Evolutionary conservation across 2,797 vertebrate species (phyloP).

Genomic region (Rhabdophis nuchalis): DNA sequence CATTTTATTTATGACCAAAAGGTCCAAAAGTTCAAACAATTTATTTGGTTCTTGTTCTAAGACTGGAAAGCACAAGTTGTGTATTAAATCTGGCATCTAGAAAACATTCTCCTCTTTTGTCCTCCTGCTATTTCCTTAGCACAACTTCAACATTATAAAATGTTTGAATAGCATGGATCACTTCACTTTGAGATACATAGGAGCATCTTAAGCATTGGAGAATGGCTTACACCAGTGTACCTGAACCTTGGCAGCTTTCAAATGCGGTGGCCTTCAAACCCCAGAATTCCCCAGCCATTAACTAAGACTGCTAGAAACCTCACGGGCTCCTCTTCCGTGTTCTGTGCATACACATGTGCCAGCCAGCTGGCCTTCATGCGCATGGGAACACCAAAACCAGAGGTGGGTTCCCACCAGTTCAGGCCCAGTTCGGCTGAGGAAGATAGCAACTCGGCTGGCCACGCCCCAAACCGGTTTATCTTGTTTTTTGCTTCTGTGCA

Average conservation of each 20-base stretch:
- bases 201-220: neutral
- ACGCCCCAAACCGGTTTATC: no score
- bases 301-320: neutral
- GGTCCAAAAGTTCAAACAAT: neutral
- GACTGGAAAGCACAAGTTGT: neutral
- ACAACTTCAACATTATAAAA: neutral
- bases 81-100: neutral
- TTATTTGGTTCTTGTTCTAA: neutral
- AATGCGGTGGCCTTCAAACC: neutral
- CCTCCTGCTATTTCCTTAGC: neutral
- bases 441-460: no score
- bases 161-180: neutral
- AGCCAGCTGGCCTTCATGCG: no score
- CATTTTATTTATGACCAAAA: neutral
- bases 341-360: no score
- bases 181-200: neutral
- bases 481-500: no score
- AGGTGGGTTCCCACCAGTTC: no score
- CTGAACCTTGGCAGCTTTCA: neutral
- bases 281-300: neutral
- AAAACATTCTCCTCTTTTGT: neutral
- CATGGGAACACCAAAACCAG: no score
- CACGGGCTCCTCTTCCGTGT: no score
- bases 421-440: no score
- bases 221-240: neutral